Evolutionary conservation across 2,888 invertebrate genomes (phyloP).

Genomic region (Micoletzkya japonica): DNA sequence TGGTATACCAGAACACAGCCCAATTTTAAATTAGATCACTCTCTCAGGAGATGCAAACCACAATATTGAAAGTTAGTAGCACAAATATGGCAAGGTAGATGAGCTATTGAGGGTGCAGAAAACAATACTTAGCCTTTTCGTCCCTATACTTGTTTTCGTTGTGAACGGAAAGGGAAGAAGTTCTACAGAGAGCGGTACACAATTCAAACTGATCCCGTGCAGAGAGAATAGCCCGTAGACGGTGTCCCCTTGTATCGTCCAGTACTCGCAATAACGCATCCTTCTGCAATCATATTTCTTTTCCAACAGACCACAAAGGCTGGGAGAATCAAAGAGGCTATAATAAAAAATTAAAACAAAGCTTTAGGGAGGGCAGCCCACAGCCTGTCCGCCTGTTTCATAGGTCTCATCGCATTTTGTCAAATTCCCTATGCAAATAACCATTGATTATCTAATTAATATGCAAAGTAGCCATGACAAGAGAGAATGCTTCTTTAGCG

Average conservation of each 20-base stretch:
- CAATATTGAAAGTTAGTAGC: too few species aligned
- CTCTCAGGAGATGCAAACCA: too few species aligned
- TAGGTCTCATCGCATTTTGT: neutral
- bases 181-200: slow-evolving; percentile 21
- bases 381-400: neutral
- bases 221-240: slow-evolving; percentile 21
- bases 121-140: slow-evolving; percentile 19
- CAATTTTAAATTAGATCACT: too few species aligned
- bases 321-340: neutral
- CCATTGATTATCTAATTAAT: too few species aligned
- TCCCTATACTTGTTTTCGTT: slow-evolving; percentile 28
- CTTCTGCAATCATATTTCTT: slow-evolving; percentile 19
- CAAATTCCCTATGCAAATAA: too few species aligned
- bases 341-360: neutral
- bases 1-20: too few species aligned
- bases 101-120: slow-evolving; percentile 2
- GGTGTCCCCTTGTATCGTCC: slow-evolving; percentile 21
- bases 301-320: neutral
- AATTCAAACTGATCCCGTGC: slow-evolving; percentile 26
- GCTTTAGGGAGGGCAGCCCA: neutral
- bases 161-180: slow-evolving; percentile 21
- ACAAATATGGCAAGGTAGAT: too few species aligned
- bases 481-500: too few species aligned
- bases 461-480: too few species aligned
- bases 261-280: slow-evolving; percentile 19